Conservation (phyloP, 2,797 vertebrate genomes). For the Pipistrellus pygmaeus region DNA sequence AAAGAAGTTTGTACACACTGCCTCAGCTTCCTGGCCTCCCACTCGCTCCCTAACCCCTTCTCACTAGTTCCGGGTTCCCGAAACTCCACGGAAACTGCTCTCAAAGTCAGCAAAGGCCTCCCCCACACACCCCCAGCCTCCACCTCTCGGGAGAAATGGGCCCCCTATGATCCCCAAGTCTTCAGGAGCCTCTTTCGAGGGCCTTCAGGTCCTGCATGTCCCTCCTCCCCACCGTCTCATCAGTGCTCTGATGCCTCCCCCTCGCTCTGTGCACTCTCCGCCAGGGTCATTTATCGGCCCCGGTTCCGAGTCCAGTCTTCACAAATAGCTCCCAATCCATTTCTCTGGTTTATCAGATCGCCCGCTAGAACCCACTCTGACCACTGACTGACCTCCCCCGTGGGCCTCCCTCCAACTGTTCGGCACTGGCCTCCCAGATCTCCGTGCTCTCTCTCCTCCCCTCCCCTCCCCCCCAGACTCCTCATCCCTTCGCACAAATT, state of each 20-base stretch:
- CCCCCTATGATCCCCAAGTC: neutral
- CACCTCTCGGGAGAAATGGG: neutral
- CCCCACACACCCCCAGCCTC: neutral
- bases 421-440: neutral
- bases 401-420: neutral
- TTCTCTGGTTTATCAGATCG: neutral
- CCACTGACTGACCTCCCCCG: neutral
- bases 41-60: neutral
- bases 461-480: neutral
- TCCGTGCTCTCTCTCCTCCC: neutral
- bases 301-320: neutral
- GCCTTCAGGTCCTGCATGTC: neutral
- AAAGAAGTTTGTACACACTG: slow-evolving; percentile 17
- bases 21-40: slow-evolving; percentile 67
- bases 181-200: neutral
- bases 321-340: neutral
- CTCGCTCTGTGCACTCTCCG: neutral
- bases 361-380: neutral
- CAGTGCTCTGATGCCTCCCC: neutral
- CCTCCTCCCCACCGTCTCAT: neutral
- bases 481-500: neutral
- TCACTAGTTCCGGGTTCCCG: neutral
- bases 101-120: neutral
- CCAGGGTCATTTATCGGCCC: neutral
- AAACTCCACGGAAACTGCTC: neutral